Conservation (phyloP, 2,888 invertebrate species). For the Aleiodes testaceus region DNA sequence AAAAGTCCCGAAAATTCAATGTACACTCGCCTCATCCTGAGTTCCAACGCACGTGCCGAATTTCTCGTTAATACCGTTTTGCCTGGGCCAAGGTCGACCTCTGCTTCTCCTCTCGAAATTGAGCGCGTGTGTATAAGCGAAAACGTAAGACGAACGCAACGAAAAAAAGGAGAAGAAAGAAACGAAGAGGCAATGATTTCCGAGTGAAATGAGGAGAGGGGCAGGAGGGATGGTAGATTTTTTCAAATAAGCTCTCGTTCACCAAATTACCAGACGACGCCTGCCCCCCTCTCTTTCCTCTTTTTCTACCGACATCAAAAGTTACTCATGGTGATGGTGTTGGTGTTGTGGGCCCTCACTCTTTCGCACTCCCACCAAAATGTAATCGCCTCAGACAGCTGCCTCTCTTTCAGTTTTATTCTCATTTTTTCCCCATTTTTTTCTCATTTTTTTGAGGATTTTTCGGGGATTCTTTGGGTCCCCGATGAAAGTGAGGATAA, state of each 20-base stretch:
- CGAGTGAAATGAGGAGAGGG: slow-evolving; percentile 16
- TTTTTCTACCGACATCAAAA: slow-evolving; percentile 12
- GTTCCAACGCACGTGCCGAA: slow-evolving; percentile 36
- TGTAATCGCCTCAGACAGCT: slow-evolving; percentile 8
- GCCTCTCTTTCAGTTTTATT: neutral
- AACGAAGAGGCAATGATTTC: slow-evolving; percentile 4
- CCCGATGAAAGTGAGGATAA: no score
- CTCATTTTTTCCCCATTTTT: no score
- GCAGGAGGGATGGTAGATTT: neutral
- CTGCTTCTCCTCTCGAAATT: slow-evolving; percentile 7
- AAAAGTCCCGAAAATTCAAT: slow-evolving; percentile 35
- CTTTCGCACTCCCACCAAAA: slow-evolving; percentile 1
- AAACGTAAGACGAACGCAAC: neutral
- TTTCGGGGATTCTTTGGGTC: no score
- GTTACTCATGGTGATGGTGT: neutral
- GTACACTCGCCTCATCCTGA: slow-evolving; percentile 41
- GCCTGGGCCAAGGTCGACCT: slow-evolving; percentile 39
- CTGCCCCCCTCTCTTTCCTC: slow-evolving; percentile 22
- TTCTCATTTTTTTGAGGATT: no score
- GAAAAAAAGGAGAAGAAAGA: no score
- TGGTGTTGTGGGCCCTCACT: neutral
- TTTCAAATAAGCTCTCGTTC: slow-evolving; percentile 31
- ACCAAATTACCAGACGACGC: slow-evolving; percentile 28
- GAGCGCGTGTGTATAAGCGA: slow-evolving; percentile 3
- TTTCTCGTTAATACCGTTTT: slow-evolving; percentile 55